Conservation (phyloP, 1,140 invertebrate genomes). For the Notospermus geniculatus region DNA sequence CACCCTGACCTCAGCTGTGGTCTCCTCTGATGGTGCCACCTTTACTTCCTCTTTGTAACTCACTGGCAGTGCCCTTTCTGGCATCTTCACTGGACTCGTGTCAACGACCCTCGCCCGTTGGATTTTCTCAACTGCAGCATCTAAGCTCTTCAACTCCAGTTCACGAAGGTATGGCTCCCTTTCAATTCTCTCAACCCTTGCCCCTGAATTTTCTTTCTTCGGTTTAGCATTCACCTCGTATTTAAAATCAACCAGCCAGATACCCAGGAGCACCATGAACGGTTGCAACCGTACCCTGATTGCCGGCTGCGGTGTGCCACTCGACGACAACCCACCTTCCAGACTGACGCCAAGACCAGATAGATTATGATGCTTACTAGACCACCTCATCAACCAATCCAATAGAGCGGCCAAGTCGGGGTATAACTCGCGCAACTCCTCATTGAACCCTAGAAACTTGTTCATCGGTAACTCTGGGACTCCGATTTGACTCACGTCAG, state of each 20-base stretch:
- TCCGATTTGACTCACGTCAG: not conserved
- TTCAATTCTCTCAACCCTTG: too few relatives aligned
- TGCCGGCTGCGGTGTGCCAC: conserved; percentile 26
- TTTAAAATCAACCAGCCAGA: conserved; percentile 49
- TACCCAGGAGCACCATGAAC: conserved; percentile 39
- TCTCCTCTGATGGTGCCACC: too few relatives aligned
- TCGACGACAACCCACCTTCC: conserved; percentile 23
- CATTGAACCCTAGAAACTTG: conserved; percentile 1
- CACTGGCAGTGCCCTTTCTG: too few relatives aligned
- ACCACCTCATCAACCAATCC: conserved; percentile 49
- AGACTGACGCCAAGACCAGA: conserved; percentile 28
- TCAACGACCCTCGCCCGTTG: too few relatives aligned
- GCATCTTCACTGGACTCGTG: too few relatives aligned
- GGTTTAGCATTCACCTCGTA: conserved; percentile 22
- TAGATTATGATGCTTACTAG: conserved; percentile 38
- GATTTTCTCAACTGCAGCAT: too few relatives aligned
- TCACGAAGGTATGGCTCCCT: too few relatives aligned
- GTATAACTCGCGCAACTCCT: conserved; percentile 33
- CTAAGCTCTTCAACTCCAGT: too few relatives aligned
- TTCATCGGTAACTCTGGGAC: conserved; percentile 1
- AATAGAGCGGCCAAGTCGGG: conserved; percentile 30
- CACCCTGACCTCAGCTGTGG: too few relatives aligned
- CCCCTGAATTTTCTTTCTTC: too few relatives aligned
- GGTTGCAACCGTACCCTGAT: conserved; percentile 44
- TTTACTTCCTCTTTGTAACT: too few relatives aligned